Base-by-base conservation (phyloP, 2,888 invertebrate genomes). In the Scelioninae gen. 1 region DNA sequence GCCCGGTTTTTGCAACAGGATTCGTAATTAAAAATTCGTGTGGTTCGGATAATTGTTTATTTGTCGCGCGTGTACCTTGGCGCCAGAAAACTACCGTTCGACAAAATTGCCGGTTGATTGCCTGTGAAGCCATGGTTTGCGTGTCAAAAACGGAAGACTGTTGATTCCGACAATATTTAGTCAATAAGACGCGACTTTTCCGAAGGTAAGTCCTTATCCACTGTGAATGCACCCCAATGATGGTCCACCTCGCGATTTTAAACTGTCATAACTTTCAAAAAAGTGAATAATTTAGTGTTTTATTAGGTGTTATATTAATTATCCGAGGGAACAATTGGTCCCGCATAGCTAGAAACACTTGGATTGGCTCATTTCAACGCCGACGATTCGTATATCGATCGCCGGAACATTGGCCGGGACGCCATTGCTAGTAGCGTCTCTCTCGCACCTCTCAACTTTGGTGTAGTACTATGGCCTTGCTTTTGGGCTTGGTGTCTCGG, bases 351-450 rank as follows among this genome's bases (percentile, higher is more conserved):
- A n/a, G 5, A 58, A 40, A 5, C 29, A 11, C 11, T 2, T 38
- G 15, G 55, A 45, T 32, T 15, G 2, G 10, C 23, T 47, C 10
- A 23, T 62, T 62, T 40, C 16, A n/a, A 45, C 31, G 13, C 49
- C 75, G 47, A 38, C 43, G 47, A 75, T 69, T 69, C 23, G 49
- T 51, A 49, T 82, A 82, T 82, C 82, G 82, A 82, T 82, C 74
- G 74, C 74, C 77, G 78, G 78, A 68, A 82, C 77, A 62, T 74
- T 68, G 77, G 69, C 68, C 74, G 82, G 77, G 72, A 63, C 68
- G 75, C 82, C 82, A 78, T 83, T 83, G 47, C 78, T 77, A 51
- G 29, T 69, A 34, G 62, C 16, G 16, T 69, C 74, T 69, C 75
- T 69, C 69, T 78, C 62, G 62, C 58, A 34, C 68, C 56, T 34